Percentiles rank a stretch among this genome's conserved stretches.
These are phyloP conservation scores for Collichthys lucidus DNA, from an alignment of 2,113 vertebrate genomes.

Conservation along the genomic window DNA sequence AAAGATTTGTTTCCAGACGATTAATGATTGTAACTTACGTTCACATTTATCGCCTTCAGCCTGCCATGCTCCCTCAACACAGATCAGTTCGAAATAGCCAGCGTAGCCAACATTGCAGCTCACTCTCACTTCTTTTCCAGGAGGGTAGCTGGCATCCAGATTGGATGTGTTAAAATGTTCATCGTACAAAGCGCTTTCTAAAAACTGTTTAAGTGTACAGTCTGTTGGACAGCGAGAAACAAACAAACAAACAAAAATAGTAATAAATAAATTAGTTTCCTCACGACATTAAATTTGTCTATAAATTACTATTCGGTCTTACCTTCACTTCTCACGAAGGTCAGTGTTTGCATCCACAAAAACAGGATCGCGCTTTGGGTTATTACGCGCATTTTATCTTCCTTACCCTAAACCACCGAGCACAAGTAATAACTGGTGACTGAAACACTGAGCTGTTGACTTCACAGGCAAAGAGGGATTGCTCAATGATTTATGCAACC, in stretches of 20 bases:
- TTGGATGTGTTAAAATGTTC: slow-evolving; percentile 40
- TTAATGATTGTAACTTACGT: slow-evolving; percentile 66
- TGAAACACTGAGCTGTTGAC: slow-evolving; percentile 21
- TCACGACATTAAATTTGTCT: fast-evolving
- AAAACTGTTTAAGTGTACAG: slow-evolving; percentile 47
- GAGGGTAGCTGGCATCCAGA: neutral
- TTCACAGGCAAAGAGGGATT: slow-evolving; percentile 32
- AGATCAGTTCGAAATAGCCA: slow-evolving; percentile 73
- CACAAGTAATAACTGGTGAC: slow-evolving; percentile 22
- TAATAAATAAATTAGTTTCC: neutral
- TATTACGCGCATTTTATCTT: slow-evolving; percentile 62
- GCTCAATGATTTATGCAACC: slow-evolving; percentile 62
- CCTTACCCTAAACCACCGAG: neutral
- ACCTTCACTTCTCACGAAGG: slow-evolving; percentile 60
- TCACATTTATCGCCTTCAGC: slow-evolving; percentile 24
- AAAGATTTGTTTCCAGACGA: neutral
- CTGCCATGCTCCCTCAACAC: slow-evolving; percentile 37
- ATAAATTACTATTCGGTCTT: neutral
- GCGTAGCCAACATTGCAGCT: slow-evolving; percentile 69
- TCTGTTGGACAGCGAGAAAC: slow-evolving; percentile 36
- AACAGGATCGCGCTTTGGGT: slow-evolving; percentile 42
- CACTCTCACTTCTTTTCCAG: slow-evolving; percentile 54
- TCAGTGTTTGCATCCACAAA: slow-evolving; percentile 59
- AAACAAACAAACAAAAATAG: too few species aligned
- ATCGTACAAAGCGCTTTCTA: fast-evolving